Evolutionary conservation across 2,888 invertebrate species (phyloP).

Genomic region (Celastrina argiolus): DNA sequence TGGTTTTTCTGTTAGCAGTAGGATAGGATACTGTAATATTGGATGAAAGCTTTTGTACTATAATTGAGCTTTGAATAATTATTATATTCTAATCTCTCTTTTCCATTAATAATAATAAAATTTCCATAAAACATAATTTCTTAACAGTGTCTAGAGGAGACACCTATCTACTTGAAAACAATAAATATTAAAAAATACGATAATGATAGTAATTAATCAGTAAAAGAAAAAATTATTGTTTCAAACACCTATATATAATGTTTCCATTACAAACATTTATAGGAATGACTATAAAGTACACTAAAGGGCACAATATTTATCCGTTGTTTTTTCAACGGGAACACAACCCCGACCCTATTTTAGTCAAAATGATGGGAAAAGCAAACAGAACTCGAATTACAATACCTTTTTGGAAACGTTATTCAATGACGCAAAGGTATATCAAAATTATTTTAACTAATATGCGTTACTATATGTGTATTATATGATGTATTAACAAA

Average conservation of each 20-base stretch:
- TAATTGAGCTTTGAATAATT: no score
- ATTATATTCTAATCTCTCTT: no score
- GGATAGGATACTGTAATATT: no score
- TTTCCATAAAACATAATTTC: no score
- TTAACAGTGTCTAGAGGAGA: no score
- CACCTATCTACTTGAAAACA: no score
- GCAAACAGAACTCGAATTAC: constrained; percentile 70
- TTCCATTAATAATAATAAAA: no score
- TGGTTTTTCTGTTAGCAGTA: no score
- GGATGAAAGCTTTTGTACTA: no score
- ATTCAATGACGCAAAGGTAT: constrained; percentile 46
- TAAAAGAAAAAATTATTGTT: neutral
- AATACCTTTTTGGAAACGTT: constrained; percentile 49
- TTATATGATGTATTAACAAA: no score
- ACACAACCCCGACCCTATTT: constrained; percentile 47
- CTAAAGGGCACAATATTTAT: constrained; percentile 11
- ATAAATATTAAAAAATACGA: neutral
- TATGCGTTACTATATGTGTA: no score
- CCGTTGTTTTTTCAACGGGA: neutral
- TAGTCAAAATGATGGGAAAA: constrained; percentile 71
- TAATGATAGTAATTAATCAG: neutral
- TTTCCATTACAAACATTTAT: neutral
- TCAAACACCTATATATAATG: neutral
- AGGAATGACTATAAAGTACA: neutral
- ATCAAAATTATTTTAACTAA: constrained; percentile 34